Percentiles rank a stretch among this genome's conserved stretches.
Conservation (phyloP, 2,113 vertebrate genomes). For the Odobenus rosmarus region DNA sequence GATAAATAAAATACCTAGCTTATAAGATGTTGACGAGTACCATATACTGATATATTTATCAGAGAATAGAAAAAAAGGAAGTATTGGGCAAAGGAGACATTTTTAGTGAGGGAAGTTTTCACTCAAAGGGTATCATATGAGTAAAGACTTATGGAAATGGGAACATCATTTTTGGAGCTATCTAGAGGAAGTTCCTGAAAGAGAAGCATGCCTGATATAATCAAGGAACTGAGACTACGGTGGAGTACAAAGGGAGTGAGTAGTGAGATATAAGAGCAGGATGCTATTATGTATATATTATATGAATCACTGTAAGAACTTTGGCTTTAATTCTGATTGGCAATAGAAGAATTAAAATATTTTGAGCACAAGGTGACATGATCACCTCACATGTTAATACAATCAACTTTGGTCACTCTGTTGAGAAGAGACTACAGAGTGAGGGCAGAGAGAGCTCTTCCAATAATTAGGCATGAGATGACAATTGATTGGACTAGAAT, state of each 20-base stretch:
- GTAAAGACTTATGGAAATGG: background rate
- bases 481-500: background rate
- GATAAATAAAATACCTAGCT: background rate
- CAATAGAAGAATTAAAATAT: background rate
- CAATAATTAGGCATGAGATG: background rate
- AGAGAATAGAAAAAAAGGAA: background rate
- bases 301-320: background rate
- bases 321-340: conserved; percentile 14
- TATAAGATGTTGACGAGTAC: background rate
- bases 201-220: background rate
- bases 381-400: background rate
- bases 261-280: background rate
- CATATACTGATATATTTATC: background rate
- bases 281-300: background rate
- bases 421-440: background rate
- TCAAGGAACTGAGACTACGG: background rate
- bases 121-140: background rate
- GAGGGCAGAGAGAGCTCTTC: background rate
- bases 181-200: background rate
- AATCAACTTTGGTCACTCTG: background rate
- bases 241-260: background rate
- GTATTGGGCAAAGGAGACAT: background rate
- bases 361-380: background rate
- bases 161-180: background rate
- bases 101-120: background rate